These are phyloP conservation scores for Thamnophis elegans DNA, from an alignment of 2,797 vertebrate genomes.

Conservation along the genomic window DNA sequence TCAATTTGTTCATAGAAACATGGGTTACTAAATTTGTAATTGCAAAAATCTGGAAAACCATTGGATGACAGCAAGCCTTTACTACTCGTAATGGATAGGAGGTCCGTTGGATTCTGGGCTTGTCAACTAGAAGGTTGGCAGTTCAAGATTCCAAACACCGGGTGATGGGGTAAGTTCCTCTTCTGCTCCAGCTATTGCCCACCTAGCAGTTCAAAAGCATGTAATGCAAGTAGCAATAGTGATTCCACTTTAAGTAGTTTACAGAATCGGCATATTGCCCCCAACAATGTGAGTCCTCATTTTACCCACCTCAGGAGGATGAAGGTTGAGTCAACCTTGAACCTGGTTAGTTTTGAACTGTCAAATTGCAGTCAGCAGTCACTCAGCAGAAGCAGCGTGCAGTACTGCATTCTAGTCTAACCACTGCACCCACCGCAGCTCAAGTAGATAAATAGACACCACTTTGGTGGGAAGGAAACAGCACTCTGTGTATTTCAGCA, in stretches of 20 bases:
- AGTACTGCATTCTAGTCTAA: too few relatives aligned
- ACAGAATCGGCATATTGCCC: too few relatives aligned
- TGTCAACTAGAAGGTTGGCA: neutral
- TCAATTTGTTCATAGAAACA: slow-evolving; percentile 4
- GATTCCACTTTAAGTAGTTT: too few relatives aligned
- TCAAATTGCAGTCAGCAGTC: too few relatives aligned
- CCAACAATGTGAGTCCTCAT: too few relatives aligned
- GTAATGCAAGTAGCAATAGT: neutral
- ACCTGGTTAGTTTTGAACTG: too few relatives aligned
- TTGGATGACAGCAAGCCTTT: neutral
- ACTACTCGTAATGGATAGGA: neutral
- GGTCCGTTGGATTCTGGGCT: neutral
- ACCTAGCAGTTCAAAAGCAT: neutral
- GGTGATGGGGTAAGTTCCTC: neutral
- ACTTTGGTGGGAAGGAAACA: neutral
- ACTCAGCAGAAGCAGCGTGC: too few relatives aligned
- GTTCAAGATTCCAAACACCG: neutral
- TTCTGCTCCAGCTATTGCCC: neutral
- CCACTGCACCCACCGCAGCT: too few relatives aligned
- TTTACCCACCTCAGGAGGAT: too few relatives aligned
- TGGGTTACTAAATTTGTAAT: neutral
- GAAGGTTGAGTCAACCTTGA: too few relatives aligned
- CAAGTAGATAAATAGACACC: neutral
- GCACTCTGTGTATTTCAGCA: neutral
- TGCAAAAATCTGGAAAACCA: neutral